Percentiles rank a stretch among this genome's conserved stretches.
Evolutionary conservation across 2,113 vertebrate genomes (phyloP).

Genomic region (Prolemur simus): DNA sequence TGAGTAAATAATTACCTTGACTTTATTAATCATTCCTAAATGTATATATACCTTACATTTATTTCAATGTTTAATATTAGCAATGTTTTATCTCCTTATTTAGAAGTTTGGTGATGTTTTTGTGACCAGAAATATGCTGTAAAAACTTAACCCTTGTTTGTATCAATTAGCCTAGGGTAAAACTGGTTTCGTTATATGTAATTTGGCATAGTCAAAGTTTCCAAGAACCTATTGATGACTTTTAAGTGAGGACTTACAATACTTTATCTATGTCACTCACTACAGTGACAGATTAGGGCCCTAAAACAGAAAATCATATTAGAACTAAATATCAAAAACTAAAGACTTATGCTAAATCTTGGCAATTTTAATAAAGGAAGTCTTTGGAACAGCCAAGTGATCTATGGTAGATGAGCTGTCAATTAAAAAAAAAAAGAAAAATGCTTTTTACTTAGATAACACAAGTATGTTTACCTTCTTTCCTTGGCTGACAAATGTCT

Average conservation of each 20-base stretch:
- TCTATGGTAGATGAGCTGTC: neutral
- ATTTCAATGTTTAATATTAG: neutral
- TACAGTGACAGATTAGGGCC: neutral
- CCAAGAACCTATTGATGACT: neutral
- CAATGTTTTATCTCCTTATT: no score
- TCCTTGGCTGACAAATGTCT: slow-evolving; percentile 96
- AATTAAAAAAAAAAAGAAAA: neutral
- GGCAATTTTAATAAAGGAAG: slow-evolving; percentile 2
- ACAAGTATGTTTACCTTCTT: slow-evolving; percentile 88
- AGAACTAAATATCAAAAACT: slow-evolving; percentile 25
- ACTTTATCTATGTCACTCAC: neutral
- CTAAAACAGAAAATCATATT: neutral
- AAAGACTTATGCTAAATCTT: slow-evolving; percentile 34
- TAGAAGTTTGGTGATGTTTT: no score
- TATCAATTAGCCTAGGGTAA: no score
- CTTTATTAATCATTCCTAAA: neutral
- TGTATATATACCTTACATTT: neutral
- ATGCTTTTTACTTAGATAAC: slow-evolving; percentile 33
- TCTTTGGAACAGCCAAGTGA: slow-evolving; percentile 37
- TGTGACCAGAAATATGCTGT: no score
- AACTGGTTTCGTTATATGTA: no score
- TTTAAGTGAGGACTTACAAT: neutral
- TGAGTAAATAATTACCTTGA: neutral
- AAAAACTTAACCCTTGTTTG: no score
- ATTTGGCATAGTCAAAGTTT: no score